These are phyloP conservation scores for Mylabris sibirica DNA, from an alignment of 2,888 invertebrate genomes.

Conservation along the genomic window DNA sequence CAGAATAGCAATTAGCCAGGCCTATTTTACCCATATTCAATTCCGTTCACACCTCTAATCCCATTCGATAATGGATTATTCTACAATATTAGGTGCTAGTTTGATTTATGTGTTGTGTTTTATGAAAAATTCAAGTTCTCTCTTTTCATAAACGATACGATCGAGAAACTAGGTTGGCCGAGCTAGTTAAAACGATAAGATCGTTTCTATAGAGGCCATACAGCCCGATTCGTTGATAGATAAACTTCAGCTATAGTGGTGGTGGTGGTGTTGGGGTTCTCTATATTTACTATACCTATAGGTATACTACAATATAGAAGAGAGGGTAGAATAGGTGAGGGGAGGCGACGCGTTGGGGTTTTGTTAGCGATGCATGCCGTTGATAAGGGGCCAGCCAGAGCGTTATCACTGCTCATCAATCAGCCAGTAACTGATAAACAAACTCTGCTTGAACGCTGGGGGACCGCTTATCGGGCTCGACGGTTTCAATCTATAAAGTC, in stretches of 20 bases:
- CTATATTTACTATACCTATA: conserved; percentile 26
- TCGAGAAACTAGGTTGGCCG: conserved; percentile 62
- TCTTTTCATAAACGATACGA: conserved; percentile 59
- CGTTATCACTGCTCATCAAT: conserved; percentile 62
- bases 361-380: conserved; percentile 57
- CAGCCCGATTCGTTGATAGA: conserved; percentile 60
- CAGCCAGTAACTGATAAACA: conserved; percentile 61
- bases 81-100: conserved; percentile 49
- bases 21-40: background rate
- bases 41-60: conserved; percentile 26
- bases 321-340: conserved; percentile 36
- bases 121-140: conserved; percentile 52
- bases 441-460: conserved; percentile 60
- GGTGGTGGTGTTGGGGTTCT: conserved; percentile 34
- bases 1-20: background rate
- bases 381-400: conserved; percentile 60
- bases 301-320: conserved; percentile 53
- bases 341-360: conserved; percentile 50
- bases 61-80: conserved; percentile 29
- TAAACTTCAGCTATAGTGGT: conserved; percentile 49
- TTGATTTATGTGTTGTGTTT: conserved; percentile 55
- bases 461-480: conserved; percentile 65
- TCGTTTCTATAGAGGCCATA: conserved; percentile 63
- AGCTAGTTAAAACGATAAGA: conserved; percentile 68
- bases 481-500: conserved; percentile 64